Percentiles rank a stretch among this genome's conserved stretches.
These are phyloP conservation scores for Falco columbarius DNA, from an alignment of 2,797 vertebrate species.

Conservation along the genomic window DNA sequence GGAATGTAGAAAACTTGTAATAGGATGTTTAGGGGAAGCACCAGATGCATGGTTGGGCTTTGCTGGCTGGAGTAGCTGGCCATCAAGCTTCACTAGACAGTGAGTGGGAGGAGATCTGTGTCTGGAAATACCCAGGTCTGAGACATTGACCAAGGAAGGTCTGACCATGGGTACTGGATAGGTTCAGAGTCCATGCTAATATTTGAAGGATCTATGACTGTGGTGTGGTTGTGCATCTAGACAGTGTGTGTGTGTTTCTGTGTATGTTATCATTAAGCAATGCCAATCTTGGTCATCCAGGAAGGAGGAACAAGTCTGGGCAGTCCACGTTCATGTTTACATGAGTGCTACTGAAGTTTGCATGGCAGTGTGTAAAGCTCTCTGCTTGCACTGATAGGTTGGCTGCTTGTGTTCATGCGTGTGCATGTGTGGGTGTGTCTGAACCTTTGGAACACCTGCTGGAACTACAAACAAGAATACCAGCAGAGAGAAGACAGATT, in stretches of 20 bases:
- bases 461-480: not conserved
- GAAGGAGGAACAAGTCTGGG: not conserved
- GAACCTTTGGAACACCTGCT: not conserved
- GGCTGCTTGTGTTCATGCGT: not conserved
- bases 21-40: not conserved
- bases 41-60: not conserved
- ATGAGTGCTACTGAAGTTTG: not conserved
- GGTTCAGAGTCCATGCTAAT: not conserved
- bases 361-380: rapidly evolving
- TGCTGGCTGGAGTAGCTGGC: not conserved
- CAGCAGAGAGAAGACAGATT: not conserved
- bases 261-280: not conserved
- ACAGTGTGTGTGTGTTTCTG: not conserved
- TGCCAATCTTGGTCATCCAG: not conserved
- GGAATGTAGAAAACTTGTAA: not conserved
- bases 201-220: not conserved
- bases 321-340: not conserved
- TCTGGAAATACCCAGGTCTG: not conserved
- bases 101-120: not conserved
- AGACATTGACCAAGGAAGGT: not conserved
- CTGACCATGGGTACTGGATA: not conserved
- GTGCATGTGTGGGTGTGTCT: too few relatives aligned
- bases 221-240: not conserved
- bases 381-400: not conserved
- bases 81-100: not conserved